A percentile compares a stretch with the other conserved stretches of the same genome.
Evolutionary conservation across 1,140 invertebrate genomes (phyloP).

Genomic region (Drosophila azteca): DNA sequence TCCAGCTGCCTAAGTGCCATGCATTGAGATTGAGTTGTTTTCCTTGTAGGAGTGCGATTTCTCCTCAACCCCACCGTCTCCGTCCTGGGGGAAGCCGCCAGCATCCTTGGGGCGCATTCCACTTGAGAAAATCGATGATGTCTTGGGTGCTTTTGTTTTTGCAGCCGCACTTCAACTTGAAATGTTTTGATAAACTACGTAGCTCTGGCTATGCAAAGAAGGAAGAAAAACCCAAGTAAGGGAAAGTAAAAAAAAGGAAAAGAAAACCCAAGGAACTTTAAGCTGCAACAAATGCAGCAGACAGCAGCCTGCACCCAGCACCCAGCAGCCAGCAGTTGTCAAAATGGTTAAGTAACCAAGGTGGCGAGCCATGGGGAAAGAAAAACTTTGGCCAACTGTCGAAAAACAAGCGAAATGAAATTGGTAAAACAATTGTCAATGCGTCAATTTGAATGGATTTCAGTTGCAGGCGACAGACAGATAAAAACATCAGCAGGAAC

Average conservation of each 20-base stretch:
- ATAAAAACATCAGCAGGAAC: constrained; percentile 51
- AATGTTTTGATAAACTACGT: constrained; percentile 75
- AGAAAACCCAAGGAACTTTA: constrained; percentile 55
- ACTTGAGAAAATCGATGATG: constrained; percentile 76
- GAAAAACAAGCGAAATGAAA: constrained; percentile 65
- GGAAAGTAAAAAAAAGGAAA: constrained; percentile 4
- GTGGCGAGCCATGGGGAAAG: constrained; percentile 9
- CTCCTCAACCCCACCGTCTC: neutral
- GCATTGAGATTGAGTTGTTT: constrained; percentile 77
- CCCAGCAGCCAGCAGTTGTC: constrained; percentile 57
- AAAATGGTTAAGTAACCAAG: constrained; percentile 47
- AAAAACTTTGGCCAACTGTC: constrained; percentile 54
- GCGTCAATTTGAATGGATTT: constrained; percentile 74
- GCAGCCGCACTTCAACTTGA: constrained; percentile 76
- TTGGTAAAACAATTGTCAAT: constrained; percentile 79
- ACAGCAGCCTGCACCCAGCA: constrained; percentile 8
- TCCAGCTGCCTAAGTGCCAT: constrained; percentile 75
- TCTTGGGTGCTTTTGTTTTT: constrained; percentile 70
- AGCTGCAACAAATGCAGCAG: constrained; percentile 65
- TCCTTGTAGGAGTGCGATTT: constrained; percentile 28
- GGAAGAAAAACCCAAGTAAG: neutral
- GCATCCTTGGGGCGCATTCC: constrained; percentile 22
- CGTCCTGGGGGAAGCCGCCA: too few species aligned
- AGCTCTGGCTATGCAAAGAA: constrained; percentile 61
- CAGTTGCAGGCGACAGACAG: constrained; percentile 18